Evolutionary conservation across 2,113 vertebrate genomes (phyloP).

Genomic region (Tretioscincus oriximinensis): DNA sequence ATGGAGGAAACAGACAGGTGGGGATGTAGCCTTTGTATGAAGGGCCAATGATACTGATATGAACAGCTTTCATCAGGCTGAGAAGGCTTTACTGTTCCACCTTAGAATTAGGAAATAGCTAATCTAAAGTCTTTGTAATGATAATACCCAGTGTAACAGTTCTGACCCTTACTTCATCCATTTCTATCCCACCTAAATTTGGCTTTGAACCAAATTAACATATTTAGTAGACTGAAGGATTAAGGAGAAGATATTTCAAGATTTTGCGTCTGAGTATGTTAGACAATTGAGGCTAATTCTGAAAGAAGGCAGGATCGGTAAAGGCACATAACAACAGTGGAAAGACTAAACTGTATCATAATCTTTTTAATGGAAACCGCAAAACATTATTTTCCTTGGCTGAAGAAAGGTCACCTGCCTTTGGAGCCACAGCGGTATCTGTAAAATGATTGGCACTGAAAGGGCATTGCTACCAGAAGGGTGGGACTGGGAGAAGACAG

Average conservation of each 20-base stretch:
- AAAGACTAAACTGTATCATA: constrained; percentile 12
- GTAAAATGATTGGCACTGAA: not conserved
- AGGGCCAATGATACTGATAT: not conserved
- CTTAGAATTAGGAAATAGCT: not conserved
- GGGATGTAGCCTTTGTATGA: no score
- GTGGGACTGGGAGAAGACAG: fast-evolving
- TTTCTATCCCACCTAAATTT: not conserved
- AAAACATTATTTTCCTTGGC: constrained; percentile 24
- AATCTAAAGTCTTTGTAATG: not conserved
- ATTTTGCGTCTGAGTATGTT: constrained; percentile 37
- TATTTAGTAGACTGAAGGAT: not conserved
- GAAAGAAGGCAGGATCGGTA: constrained; percentile 36
- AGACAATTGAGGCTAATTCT: constrained; percentile 18
- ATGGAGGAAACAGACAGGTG: no score
- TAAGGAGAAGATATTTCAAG: constrained; percentile 7
- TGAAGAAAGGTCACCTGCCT: constrained; percentile 11
- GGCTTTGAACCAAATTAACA: not conserved
- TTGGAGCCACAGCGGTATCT: not conserved
- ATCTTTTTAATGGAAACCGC: constrained; percentile 59
- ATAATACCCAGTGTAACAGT: not conserved
- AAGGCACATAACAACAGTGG: constrained; percentile 32
- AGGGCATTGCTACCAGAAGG: not conserved
- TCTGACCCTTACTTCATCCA: not conserved
- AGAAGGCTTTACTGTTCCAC: not conserved
- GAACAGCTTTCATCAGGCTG: not conserved